Percentiles rank a stretch among this genome's conserved stretches.
phyloP scores from a whole-genome alignment of 2,797 vertebrate species.

The Rhyacichthys aspro region DNA sequence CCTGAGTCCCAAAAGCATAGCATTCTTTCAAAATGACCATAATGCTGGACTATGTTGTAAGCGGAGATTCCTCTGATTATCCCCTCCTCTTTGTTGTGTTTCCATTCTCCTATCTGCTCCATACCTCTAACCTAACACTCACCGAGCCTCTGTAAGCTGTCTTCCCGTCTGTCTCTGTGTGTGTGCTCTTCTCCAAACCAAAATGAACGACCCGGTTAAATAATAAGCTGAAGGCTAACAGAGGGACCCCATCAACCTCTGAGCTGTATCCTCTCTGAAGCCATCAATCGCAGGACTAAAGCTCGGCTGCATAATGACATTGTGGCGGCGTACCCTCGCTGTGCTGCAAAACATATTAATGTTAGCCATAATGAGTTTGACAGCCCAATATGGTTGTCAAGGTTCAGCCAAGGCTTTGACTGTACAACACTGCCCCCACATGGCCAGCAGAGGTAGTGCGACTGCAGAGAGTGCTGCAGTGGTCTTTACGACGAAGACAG shows the following conservation, averaged over 20 bases:
- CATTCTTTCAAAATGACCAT: too few species aligned
- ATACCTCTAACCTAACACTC: constrained; percentile 29
- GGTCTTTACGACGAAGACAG: too few species aligned
- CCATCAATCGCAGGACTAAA: constrained; percentile 76
- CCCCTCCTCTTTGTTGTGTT: constrained; percentile 27
- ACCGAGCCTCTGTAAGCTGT: constrained; percentile 30
- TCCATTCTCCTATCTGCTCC: constrained; percentile 13
- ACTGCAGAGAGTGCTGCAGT: constrained; percentile 55
- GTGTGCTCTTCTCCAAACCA: constrained; percentile 53
- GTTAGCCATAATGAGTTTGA: constrained; percentile 76
- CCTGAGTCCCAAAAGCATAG: too few species aligned
- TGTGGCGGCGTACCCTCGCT: constrained; percentile 71
- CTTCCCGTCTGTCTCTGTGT: constrained; percentile 6
- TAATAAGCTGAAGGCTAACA: constrained; percentile 75
- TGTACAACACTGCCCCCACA: constrained; percentile 79
- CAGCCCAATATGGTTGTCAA: constrained; percentile 69
- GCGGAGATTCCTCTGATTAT: too few species aligned
- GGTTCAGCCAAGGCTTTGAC: constrained; percentile 24
- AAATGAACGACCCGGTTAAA: constrained; percentile 74
- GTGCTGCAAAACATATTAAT: constrained; percentile 79
- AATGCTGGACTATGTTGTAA: neutral
- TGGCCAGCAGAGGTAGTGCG: constrained; percentile 55
- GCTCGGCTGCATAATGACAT: constrained; percentile 77
- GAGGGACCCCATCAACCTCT: constrained; percentile 75
- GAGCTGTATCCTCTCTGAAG: constrained; percentile 74